These are phyloP conservation scores for Fulmarus glacialis DNA, from an alignment of 2,113 vertebrate species.

Conservation along the genomic window DNA sequence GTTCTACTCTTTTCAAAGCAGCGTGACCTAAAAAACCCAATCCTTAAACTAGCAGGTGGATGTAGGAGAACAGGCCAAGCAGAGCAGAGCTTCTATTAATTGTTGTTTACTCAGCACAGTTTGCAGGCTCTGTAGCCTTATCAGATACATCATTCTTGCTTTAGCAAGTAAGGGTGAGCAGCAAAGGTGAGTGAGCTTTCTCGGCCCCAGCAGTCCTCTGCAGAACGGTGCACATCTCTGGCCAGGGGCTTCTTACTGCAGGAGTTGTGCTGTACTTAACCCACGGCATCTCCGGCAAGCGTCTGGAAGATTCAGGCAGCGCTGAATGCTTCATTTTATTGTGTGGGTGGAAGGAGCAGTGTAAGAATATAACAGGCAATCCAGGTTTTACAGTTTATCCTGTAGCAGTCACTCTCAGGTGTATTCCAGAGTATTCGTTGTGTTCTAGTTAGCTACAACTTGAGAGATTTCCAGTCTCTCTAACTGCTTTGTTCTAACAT, in stretches of 20 bases:
- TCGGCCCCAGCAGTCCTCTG: neutral
- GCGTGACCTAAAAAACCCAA: neutral
- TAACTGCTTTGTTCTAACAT: neutral
- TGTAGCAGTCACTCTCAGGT: neutral
- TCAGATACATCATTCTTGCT: neutral
- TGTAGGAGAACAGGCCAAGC: neutral
- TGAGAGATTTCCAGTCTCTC: neutral
- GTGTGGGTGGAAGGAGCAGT: neutral
- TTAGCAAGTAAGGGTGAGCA: neutral
- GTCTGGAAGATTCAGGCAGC: neutral
- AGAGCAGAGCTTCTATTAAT: neutral
- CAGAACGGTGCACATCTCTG: neutral
- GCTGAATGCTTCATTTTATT: neutral
- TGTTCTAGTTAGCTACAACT: neutral
- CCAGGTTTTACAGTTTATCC: neutral
- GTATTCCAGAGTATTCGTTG: fast-evolving
- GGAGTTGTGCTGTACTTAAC: neutral
- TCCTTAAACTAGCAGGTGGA: neutral
- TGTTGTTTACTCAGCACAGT: neutral
- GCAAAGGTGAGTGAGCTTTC: neutral
- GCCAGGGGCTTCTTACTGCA: neutral
- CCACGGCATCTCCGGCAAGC: neutral
- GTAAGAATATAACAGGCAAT: neutral
- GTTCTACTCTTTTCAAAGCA: neutral
- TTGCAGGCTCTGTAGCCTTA: neutral